Base-by-base conservation (phyloP, 2,888 invertebrate genomes). In the Flabesymbios commensalis region DNA sequence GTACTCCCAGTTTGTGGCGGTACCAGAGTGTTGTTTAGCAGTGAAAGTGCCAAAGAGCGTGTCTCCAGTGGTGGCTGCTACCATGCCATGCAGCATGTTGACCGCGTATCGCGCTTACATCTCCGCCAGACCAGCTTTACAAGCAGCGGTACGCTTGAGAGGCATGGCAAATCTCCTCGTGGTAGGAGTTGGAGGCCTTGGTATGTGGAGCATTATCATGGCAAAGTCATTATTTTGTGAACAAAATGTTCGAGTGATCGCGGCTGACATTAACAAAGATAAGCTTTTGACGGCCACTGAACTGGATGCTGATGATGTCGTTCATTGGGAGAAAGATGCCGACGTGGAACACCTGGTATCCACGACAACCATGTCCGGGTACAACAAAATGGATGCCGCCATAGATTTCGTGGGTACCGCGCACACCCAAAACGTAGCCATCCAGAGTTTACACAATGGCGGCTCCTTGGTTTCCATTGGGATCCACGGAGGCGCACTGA, bases 341-440 rank as follows among this genome's bases (percentile, higher is more conserved):
- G 41, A 31, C 41, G 31, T 56, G 2, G 57, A 64, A 17, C 48
- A 39, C n/a, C 36, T 62, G 10, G 64, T 63, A 7, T 33, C 24
- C n/a, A 51, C 19, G n/a, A 63, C 59, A 19, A 66, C 66, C 10
- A 48, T 64, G 60, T 29, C 33, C 3, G 66, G 66, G 14, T 64
- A 60, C 58, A 64, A 66, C 61, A 63, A 63, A 26, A 60, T 64
- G 49, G 66, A 66, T 45, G 63, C 60, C 5, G 66, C 49, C 47
- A 61, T 66, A n/a, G 63, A 64, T 32, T 47, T 53, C 32, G 63
- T 64, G 3, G 66, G 66, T 3, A 17, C 14, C 19, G n/a, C 51
- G 17, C 19, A 33, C 17, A 61, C 61, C 14, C 19, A 10, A 14
- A 17, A 28, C 31, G 41, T 49, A 17, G 60, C 57, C 41, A 22